These are phyloP conservation scores for Astropecten irregularis DNA, from an alignment of 53 echinoderm and acorn worm genomes.

Conservation along the genomic window DNA sequence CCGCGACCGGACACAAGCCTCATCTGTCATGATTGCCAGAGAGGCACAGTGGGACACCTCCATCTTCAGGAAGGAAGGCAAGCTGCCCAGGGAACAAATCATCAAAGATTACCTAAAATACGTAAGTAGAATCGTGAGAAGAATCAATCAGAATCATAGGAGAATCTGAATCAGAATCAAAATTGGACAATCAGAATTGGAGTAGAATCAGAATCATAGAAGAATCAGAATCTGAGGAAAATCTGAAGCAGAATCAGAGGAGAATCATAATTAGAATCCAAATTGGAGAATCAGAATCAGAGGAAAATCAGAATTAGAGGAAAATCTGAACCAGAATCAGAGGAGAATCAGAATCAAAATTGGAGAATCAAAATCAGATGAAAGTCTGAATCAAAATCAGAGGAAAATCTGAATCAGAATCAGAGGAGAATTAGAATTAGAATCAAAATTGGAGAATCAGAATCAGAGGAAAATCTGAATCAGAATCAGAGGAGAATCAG, in stretches of 20 bases:
- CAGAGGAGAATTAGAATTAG: too few species aligned
- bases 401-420: not conserved
- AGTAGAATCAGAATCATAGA: not conserved
- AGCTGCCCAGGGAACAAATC: constrained; percentile 56
- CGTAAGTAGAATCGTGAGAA: constrained; percentile 64
- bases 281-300: not conserved
- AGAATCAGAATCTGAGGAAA: not conserved
- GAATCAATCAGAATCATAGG: not conserved
- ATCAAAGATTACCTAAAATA: constrained; percentile 86
- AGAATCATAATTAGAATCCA: too few species aligned
- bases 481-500: not conserved
- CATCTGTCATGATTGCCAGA: constrained; percentile 93
- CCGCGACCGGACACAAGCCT: constrained; percentile 58
- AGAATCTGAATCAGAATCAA: not conserved
- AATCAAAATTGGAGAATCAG: not conserved
- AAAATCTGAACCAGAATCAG: not conserved
- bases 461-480: not conserved
- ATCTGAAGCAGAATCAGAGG: not conserved
- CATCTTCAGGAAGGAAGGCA: constrained; percentile 87
- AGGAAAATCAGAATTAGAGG: not conserved
- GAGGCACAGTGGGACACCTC: constrained; percentile 94
- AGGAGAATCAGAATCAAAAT: too few species aligned
- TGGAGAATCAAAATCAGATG: not conserved
- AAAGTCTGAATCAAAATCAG: not conserved
- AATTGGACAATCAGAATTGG: not conserved